These are phyloP conservation scores for Cheilosia vulpina DNA, from an alignment of 2,888 invertebrate genomes.

Conservation along the genomic window DNA sequence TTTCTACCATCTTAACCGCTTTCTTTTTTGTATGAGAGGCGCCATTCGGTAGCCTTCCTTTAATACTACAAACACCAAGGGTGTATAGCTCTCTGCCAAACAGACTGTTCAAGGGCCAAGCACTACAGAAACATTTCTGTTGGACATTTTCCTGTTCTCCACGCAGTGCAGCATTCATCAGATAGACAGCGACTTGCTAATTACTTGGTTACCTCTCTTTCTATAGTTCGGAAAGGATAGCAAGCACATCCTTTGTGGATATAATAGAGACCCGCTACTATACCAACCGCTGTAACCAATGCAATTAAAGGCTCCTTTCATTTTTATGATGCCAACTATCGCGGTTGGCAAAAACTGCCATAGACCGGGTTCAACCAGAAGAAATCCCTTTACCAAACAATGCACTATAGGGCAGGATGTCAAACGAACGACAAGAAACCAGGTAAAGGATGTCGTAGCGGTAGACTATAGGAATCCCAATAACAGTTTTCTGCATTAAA, in stretches of 20 bases:
- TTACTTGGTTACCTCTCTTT: slow-evolving; percentile 56
- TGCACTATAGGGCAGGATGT: slow-evolving; percentile 45
- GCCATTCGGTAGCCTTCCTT: no score
- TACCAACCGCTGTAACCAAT: slow-evolving; percentile 31
- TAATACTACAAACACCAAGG: no score
- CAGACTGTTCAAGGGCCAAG: slow-evolving; percentile 25
- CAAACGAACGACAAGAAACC: slow-evolving; percentile 51
- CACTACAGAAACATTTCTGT: slow-evolving; percentile 8
- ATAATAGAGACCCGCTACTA: slow-evolving; percentile 31
- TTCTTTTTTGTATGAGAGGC: no score
- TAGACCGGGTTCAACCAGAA: slow-evolving; percentile 1
- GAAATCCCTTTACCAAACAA: slow-evolving; percentile 3
- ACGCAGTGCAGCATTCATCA: slow-evolving; percentile 28
- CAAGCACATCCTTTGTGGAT: slow-evolving; percentile 39
- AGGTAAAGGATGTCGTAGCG: slow-evolving; percentile 47
- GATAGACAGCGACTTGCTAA: slow-evolving; percentile 48
- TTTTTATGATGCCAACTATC: slow-evolving; percentile 44
- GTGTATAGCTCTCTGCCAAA: not conserved
- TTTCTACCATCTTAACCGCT: no score
- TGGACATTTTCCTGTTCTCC: slow-evolving; percentile 16
- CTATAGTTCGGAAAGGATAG: slow-evolving; percentile 18
- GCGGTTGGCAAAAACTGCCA: not conserved
- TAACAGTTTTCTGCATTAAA: slow-evolving; percentile 51
- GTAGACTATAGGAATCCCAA: slow-evolving; percentile 16
- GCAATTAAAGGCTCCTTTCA: slow-evolving; percentile 67